Base-by-base conservation (phyloP, 2,888 invertebrate species). In the Agrilus mali region DNA sequence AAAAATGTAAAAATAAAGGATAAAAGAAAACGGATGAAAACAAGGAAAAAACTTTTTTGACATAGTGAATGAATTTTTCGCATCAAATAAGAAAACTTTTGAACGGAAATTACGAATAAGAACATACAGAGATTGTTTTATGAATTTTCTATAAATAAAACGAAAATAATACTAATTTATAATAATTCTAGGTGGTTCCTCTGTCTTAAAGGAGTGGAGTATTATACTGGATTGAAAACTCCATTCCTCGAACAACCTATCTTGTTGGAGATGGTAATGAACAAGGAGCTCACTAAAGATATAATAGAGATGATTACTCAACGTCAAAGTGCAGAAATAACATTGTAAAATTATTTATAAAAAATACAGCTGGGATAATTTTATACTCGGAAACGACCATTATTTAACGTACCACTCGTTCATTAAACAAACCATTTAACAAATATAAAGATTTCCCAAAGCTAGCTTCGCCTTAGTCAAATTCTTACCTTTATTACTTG, bases 201-300 rank as follows among this genome's bases (percentile, higher is more conserved):
- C 68, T 92, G 59, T 87, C 89, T 0, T 84, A 84, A 56, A 74
- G 87, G 42, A 88, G 89, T 52, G 97, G 97, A 1, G 75, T 97
- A 40, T 68, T 97, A 45, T 88, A 97, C 65, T 98, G 95, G 94
- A 95, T 94, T 57, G 79, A 78, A 50, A 86, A 92, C 48, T 94
- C 94, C 0, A 72, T 79, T 51, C 87, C 94, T 0, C 67, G 97
- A 34, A 82, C 82, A 1, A 63, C 69, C 1, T 87, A 88, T 60
- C 70, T 96, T 22, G 64, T 72, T 1, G 83, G 82, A 0, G 59
- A 65, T 35, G 60, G 63, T 42, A 53, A 57, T 8, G 56, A 57
- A 3, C 50, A 50, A 5, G 86, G 86, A 1, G 85, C 90, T 0
- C 95, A 95, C 62, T 59, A 66, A 22, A 73, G 64, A 39, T 73